A percentile compares a stretch with the other conserved stretches of the same genome.
Conservation (phyloP, 1,140 invertebrate genomes). For the Agrypnia vestita region DNA sequence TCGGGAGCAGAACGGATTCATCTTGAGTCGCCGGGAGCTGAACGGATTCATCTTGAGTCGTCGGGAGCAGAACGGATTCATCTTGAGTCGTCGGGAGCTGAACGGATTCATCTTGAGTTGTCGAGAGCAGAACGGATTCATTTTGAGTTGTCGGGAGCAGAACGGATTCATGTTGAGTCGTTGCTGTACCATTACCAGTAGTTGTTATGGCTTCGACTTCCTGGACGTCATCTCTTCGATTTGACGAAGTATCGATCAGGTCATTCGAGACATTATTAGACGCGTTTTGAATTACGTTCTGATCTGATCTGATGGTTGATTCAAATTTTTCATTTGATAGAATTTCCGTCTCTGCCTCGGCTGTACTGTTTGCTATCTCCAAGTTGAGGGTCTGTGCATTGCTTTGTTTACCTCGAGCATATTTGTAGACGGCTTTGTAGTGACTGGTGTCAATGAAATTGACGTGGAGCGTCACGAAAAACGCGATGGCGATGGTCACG, state of each 20-base stretch:
- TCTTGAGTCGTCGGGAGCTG: neutral
- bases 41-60: no score
- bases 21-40: constrained; percentile 59
- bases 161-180: neutral
- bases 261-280: neutral
- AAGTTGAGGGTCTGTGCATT: neutral
- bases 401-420: neutral
- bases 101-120: neutral
- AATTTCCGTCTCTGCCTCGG: neutral
- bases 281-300: neutral
- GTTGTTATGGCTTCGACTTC: neutral
- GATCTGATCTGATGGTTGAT: neutral
- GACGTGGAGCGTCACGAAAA: no score
- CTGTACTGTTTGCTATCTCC: neutral
- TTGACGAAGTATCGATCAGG: neutral
- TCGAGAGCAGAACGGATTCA: neutral
- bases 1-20: constrained; percentile 65
- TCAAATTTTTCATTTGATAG: neutral
- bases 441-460: no score
- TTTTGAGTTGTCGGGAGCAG: neutral
- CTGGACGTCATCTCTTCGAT: neutral
- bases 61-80: no score
- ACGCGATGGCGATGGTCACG: no score
- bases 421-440: neutral
- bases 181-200: neutral